phyloP scores from a whole-genome alignment of 2,797 vertebrate species.

The Clarias pachynema region DNA sequence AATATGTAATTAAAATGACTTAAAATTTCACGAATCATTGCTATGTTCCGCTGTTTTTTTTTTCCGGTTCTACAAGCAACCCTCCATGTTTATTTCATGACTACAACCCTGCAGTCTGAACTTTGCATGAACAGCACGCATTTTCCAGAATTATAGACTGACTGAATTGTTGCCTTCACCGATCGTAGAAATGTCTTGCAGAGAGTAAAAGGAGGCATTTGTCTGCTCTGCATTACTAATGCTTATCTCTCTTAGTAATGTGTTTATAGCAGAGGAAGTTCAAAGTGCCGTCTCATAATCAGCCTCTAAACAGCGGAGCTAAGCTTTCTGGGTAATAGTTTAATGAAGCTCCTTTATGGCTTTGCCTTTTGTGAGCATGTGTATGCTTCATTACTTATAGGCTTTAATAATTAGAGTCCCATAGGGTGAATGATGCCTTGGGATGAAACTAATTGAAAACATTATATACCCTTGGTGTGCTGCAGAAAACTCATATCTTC shows the following conservation, averaged over 20 bases:
- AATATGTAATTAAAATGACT: neutral
- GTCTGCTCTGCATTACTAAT: constrained; percentile 8
- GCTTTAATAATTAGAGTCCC: constrained; percentile 22
- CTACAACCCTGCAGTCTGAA: neutral
- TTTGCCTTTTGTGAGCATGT: constrained; percentile 27
- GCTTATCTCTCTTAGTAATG: constrained; percentile 21
- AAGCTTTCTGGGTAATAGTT: constrained; percentile 27
- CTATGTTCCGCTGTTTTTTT: neutral
- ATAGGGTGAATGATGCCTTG: neutral
- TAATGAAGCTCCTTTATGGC: constrained; percentile 25
- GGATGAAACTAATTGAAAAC: neutral
- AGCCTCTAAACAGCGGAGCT: constrained; percentile 22
- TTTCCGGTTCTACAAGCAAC: neutral
- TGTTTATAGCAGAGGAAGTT: constrained; percentile 29
- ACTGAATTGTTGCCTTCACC: neutral
- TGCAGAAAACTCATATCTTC: neutral
- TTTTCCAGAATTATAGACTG: neutral
- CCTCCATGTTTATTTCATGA: neutral
- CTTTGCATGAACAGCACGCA: neutral
- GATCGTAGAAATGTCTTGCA: neutral
- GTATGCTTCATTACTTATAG: constrained; percentile 21
- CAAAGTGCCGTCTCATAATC: constrained; percentile 35
- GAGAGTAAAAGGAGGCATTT: constrained; percentile 5
- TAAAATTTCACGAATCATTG: neutral
- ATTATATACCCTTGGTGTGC: neutral